A percentile compares a stretch with the other conserved stretches of the same genome.
phyloP scores from a whole-genome alignment of 2,113 vertebrate genomes.

The Gallinago paraguaiae region DNA sequence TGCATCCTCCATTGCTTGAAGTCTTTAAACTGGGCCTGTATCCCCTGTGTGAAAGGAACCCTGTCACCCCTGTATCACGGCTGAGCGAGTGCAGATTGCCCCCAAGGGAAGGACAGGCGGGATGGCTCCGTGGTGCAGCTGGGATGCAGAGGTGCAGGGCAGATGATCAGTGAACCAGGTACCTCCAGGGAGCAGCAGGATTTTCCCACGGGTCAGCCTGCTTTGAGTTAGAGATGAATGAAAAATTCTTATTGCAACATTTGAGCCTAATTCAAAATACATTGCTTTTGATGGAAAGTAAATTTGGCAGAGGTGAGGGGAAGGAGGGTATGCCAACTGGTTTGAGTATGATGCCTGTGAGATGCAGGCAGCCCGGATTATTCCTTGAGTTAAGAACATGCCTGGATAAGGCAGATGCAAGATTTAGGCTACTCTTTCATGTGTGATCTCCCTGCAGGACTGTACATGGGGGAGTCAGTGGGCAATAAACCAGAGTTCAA shows the following conservation, averaged over 20 bases:
- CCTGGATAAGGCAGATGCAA: background rate
- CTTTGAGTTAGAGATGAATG: background rate
- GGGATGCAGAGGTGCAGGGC: background rate
- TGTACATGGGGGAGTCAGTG: background rate
- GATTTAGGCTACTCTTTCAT: background rate
- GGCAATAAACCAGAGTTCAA: background rate
- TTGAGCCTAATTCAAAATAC: background rate
- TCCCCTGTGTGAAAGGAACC: background rate
- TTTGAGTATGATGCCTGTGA: background rate
- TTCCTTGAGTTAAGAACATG: background rate
- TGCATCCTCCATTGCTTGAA: background rate
- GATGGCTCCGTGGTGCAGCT: rapidly evolving
- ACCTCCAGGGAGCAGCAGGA: background rate
- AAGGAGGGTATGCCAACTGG: background rate
- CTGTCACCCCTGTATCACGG: background rate
- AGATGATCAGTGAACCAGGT: background rate
- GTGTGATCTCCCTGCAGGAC: background rate
- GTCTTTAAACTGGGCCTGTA: background rate
- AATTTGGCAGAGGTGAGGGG: background rate
- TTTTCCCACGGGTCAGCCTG: background rate
- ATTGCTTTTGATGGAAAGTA: background rate
- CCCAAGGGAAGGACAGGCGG: background rate
- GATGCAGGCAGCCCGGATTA: background rate
- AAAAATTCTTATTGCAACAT: background rate
- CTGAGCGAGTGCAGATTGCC: background rate